Evolutionary conservation across 1,140 invertebrate species (phyloP).

Genomic region (Monochamus saltuarius): DNA sequence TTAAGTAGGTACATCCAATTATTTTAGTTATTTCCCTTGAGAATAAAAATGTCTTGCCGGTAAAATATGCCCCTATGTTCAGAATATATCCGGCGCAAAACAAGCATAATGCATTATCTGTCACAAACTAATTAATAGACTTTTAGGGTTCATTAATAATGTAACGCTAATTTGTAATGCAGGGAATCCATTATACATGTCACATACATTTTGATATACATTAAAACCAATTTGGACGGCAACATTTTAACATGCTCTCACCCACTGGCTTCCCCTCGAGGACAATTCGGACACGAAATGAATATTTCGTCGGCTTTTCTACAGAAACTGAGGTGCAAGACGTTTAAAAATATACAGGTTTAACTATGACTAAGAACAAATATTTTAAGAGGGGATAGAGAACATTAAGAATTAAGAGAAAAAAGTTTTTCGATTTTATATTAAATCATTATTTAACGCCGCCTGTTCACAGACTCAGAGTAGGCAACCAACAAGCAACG

Average conservation of each 20-base stretch:
- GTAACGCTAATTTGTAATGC: conserved; percentile 22
- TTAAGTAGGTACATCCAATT: too few relatives aligned
- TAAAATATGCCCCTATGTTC: too few relatives aligned
- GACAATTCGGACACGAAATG: neutral
- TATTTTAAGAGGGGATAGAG: too few relatives aligned
- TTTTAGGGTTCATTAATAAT: conserved; percentile 22
- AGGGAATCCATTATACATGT: conserved; percentile 16
- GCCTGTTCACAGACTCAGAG: too few relatives aligned
- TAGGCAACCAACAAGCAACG: neutral
- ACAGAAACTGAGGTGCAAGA: neutral
- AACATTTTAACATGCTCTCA: neutral
- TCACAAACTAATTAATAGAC: conserved; percentile 26
- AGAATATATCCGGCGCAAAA: neutral
- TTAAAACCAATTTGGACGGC: neutral
- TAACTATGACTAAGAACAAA: too few relatives aligned
- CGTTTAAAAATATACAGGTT: neutral
- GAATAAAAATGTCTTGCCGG: too few relatives aligned
- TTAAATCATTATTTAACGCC: too few relatives aligned
- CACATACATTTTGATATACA: conserved; percentile 17
- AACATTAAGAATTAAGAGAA: too few relatives aligned
- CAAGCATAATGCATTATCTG: conserved; percentile 12
- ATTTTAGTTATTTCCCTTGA: too few relatives aligned
- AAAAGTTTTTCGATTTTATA: too few relatives aligned
- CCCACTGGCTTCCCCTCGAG: too few relatives aligned
- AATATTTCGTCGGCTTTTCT: neutral